These are phyloP conservation scores for Papilio xuthus DNA, from an alignment of 1,140 invertebrate species.

Conservation along the genomic window DNA sequence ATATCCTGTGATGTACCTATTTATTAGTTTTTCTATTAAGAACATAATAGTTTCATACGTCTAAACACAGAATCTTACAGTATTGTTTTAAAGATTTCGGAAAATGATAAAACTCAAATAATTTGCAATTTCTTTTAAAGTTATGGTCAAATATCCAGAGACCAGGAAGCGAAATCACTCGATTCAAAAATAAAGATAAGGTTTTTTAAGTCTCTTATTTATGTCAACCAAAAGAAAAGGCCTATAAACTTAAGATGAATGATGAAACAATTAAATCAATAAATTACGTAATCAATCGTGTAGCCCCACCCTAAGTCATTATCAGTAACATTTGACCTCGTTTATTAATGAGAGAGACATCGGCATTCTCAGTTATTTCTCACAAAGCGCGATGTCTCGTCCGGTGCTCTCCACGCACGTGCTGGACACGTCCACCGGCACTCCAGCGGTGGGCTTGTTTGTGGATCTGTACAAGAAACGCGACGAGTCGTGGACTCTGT, in stretches of 20 bases:
- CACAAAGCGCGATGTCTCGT: constrained; percentile 54
- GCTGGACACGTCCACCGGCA: constrained; percentile 85
- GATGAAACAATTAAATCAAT: neutral
- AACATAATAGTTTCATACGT: too few relatives aligned
- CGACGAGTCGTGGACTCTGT: constrained; percentile 84
- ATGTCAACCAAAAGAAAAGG: neutral
- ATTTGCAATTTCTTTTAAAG: too few relatives aligned
- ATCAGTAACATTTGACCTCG: constrained; percentile 36
- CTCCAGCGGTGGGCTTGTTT: constrained; percentile 83
- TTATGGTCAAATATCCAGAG: too few relatives aligned
- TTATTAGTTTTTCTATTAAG: too few relatives aligned
- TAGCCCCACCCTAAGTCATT: constrained; percentile 32
- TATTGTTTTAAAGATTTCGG: too few relatives aligned
- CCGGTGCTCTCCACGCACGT: constrained; percentile 85
- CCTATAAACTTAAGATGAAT: too few relatives aligned
- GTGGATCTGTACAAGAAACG: constrained; percentile 86
- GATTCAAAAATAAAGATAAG: too few relatives aligned
- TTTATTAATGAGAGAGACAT: constrained; percentile 30
- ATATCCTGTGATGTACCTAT: too few relatives aligned
- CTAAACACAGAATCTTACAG: too few relatives aligned
- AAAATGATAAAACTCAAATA: too few relatives aligned
- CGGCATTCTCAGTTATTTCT: constrained; percentile 13
- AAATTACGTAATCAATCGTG: constrained; percentile 1
- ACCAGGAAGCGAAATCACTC: too few relatives aligned
- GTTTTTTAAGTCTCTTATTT: too few relatives aligned